Evolutionary conservation across 2,797 vertebrate species (phyloP).

Genomic region (Crax fasciolata): DNA sequence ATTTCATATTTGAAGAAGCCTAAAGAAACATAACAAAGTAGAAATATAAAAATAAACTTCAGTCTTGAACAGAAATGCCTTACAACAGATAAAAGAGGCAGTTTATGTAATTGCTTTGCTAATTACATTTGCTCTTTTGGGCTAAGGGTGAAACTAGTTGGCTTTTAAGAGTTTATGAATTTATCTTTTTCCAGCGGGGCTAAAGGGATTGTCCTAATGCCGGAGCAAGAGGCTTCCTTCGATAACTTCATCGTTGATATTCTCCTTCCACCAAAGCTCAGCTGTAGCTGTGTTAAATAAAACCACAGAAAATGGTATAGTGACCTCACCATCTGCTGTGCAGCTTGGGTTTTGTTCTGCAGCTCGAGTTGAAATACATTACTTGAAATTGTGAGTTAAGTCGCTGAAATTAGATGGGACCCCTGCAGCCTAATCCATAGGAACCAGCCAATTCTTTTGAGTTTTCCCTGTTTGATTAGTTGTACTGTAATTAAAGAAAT

Average conservation of each 20-base stretch:
- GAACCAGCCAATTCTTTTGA: constrained; percentile 83
- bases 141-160: not conserved
- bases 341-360: constrained; percentile 82
- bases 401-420: constrained; percentile 83
- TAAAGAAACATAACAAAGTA: not conserved
- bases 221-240: not conserved
- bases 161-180: not conserved
- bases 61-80: not conserved
- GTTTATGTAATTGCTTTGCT: not conserved
- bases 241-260: not conserved
- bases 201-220: not conserved
- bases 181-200: not conserved
- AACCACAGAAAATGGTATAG: constrained; percentile 70
- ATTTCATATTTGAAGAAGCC: not conserved
- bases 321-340: constrained; percentile 90
- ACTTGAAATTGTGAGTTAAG: constrained; percentile 77
- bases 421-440: constrained; percentile 85
- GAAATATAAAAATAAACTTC: not conserved
- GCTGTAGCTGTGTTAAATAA: constrained; percentile 51
- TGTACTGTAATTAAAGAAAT: constrained; percentile 87
- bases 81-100: not conserved
- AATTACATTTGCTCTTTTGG: not conserved
- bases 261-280: constrained; percentile 33
- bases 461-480: constrained; percentile 87
- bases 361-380: constrained; percentile 51